These are phyloP conservation scores for Nezara viridula DNA, from an alignment of 2,888 invertebrate genomes.

Conservation along the genomic window DNA sequence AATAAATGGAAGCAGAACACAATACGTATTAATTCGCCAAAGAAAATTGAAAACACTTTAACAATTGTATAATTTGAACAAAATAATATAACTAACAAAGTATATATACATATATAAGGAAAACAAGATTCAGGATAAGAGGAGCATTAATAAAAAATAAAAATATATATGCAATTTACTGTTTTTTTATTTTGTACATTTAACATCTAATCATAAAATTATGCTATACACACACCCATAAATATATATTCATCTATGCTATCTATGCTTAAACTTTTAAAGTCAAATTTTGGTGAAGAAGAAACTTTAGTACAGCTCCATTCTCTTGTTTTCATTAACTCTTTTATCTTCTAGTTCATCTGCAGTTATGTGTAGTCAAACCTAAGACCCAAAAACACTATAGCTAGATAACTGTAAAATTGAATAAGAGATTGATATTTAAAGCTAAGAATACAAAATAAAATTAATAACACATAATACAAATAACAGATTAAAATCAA, in stretches of 20 bases:
- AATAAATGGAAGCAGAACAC: not conserved
- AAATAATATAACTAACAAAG: not conserved
- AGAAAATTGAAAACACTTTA: not conserved
- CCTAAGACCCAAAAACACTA: slow-evolving; percentile 16
- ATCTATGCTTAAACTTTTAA: not conserved
- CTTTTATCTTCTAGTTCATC: slow-evolving; percentile 5
- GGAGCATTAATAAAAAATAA: not conserved
- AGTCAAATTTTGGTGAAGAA: not conserved
- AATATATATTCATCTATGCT: too few species aligned
- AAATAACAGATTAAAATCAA: not conserved
- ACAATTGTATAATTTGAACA: not conserved
- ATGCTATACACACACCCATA: not conserved
- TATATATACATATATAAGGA: not conserved
- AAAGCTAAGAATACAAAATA: not conserved
- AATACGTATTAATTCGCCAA: not conserved
- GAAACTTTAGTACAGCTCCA: slow-evolving; percentile 16
- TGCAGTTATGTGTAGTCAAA: slow-evolving; percentile 26
- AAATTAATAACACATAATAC: not conserved
- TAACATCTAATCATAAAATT: not conserved
- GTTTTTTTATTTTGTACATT: slow-evolving; percentile 3
- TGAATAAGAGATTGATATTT: not conserved
- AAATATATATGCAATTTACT: not conserved
- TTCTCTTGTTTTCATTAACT: slow-evolving; percentile 2
- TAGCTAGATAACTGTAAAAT: not conserved
- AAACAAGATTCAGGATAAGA: slow-evolving; percentile 2